These are phyloP conservation scores for Lycia hirtaria DNA, from an alignment of 2,888 invertebrate species.

Conservation along the genomic window DNA sequence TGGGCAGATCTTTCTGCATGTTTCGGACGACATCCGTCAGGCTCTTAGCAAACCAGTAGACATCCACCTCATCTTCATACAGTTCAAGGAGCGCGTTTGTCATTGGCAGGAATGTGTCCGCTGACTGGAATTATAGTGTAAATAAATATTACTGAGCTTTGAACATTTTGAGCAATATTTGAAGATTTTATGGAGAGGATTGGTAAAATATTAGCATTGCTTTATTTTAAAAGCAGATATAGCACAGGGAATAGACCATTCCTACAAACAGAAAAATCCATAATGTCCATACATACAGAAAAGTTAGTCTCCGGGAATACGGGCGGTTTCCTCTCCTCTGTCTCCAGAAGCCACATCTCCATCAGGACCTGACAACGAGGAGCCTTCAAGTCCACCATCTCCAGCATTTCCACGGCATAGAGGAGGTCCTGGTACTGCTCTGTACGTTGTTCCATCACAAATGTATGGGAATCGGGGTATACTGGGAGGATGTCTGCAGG, in stretches of 20 bases:
- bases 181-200: no score
- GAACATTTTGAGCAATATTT: no score
- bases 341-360: conserved; percentile 93
- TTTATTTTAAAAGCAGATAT: no score
- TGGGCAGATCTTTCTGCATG: conserved; percentile 87
- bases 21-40: conserved; percentile 89
- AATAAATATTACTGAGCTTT: neutral
- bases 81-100: conserved; percentile 89
- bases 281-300: conserved; percentile 65
- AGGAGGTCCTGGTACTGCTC: conserved; percentile 91
- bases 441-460: conserved; percentile 90
- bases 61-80: conserved; percentile 90
- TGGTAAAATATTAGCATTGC: no score
- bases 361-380: conserved; percentile 89
- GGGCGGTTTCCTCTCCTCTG: conserved; percentile 82
- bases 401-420: conserved; percentile 89
- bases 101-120: conserved; percentile 87
- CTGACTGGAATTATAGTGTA: conserved; percentile 61
- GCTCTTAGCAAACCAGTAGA: conserved; percentile 93
- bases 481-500: conserved; percentile 92
- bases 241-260: no score
- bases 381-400: conserved; percentile 87
- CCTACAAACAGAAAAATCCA: no score
- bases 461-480: conserved; percentile 90
- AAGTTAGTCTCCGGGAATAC: conserved; percentile 68